phyloP scores from a whole-genome alignment of 2,888 invertebrate genomes.

The Caradrina kadenii region DNA sequence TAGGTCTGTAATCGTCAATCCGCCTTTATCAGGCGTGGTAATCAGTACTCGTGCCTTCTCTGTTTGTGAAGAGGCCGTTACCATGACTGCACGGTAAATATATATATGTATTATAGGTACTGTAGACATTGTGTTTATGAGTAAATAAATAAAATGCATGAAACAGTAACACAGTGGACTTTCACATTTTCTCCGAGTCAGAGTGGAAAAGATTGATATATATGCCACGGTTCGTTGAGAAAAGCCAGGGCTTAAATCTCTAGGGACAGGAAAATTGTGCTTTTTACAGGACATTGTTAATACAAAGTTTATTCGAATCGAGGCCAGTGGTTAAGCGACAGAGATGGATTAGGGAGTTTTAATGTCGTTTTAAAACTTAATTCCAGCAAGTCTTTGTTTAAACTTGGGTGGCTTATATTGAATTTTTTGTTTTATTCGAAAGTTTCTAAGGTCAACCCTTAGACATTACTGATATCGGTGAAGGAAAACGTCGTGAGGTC shows the following conservation, averaged over 20 bases:
- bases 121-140: not conserved
- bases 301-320: conserved; percentile 26
- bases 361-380: conserved; percentile 32
- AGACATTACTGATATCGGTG: no score
- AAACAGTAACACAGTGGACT: conserved; percentile 2
- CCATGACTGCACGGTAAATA: no score
- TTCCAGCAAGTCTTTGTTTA: not conserved
- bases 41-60: no score
- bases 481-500: no score
- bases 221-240: conserved; percentile 19
- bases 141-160: conserved; percentile 38
- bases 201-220: conserved; percentile 44
- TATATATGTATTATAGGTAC: not conserved
- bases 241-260: conserved; percentile 30
- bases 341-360: conserved; percentile 27
- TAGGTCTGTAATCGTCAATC: no score
- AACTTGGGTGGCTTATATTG: not conserved
- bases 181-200: conserved; percentile 22
- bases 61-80: no score
- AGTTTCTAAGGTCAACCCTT: conserved; percentile 5
- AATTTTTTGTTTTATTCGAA: not conserved
- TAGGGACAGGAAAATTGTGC: conserved; percentile 25
- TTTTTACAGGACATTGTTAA: conserved; percentile 12
- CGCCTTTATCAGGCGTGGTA: no score
- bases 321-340: conserved; percentile 24